Evolutionary conservation across 37 sponge, comb jelly and placozoan genomes (phyloP), one percentile per base, ranked within the genome.

Genomic region (Spongia lamella): DNA sequence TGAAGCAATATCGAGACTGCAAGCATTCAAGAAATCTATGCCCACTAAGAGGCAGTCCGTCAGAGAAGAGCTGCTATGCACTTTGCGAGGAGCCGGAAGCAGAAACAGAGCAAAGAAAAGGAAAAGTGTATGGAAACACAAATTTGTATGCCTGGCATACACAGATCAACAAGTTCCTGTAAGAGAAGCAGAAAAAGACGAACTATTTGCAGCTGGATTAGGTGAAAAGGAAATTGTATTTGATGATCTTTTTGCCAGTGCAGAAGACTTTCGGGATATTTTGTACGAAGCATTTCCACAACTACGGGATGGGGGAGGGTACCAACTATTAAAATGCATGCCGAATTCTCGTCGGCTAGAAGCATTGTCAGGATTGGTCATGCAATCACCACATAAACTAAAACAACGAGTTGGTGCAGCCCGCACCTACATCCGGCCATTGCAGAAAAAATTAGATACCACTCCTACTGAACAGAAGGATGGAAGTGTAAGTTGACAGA

Each of bases 151-250:
- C 66, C 38, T 84, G 20, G 73, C 73, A 7, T 72, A 77, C 50
- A 55, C 34, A 21, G 66, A 72, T 27, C 85, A 84, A 47, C 19
- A 38, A 20, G 71, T 77, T 15, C 85, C 79, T 14, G 71, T 72
- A 15, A 78, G 50, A 13, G 85, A 84, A 19, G 37, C 19, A 9
- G 79, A 77, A 55, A 43, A 76, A 34, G 77, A 83, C 53, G 66
- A 77, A 5, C 73, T 84, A 7, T 47, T 72, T 50, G 19, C 62
- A 53, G 79, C 85, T 29, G 85, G 79, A 7, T 38, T 84, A 59
- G 85, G 85, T 13, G 85, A 72, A 31, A 77, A 84, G 54, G 72
- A 65, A 29, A 77, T 84, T 30, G 70, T 6, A 35, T 81, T 81
- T 49, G 21, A 35, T 14, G 19, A 22, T 52, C 31, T 82, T 15